These are phyloP conservation scores for Cyanoramphus novaezelandiae DNA, from an alignment of 2,113 vertebrate species.

Conservation along the genomic window DNA sequence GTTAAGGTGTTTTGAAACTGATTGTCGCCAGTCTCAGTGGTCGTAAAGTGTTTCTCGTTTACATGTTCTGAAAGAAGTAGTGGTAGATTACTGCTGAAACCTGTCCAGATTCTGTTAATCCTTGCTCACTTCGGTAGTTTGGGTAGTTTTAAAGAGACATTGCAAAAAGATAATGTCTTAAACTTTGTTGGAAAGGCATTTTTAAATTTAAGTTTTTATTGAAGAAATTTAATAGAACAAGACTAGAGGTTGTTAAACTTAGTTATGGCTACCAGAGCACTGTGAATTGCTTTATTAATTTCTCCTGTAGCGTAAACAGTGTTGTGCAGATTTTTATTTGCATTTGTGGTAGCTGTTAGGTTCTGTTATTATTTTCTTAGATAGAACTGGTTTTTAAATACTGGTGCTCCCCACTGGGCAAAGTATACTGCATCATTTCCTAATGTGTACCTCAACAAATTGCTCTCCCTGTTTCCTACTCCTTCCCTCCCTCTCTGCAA, in stretches of 20 bases:
- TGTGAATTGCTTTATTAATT: background rate
- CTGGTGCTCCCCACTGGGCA: background rate
- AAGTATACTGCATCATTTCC: background rate
- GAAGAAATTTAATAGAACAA: background rate
- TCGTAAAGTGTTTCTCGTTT: background rate
- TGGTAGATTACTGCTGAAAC: background rate
- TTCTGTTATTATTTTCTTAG: slow-evolving; percentile 20
- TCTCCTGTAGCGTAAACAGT: background rate
- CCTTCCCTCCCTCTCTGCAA: background rate
- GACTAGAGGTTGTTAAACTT: background rate
- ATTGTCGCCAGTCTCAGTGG: fast-evolving
- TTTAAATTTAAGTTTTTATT: background rate
- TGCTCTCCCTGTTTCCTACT: background rate
- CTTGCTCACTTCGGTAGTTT: fast-evolving
- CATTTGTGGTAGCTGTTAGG: background rate
- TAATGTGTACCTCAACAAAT: background rate
- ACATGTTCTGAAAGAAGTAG: background rate
- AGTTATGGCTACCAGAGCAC: background rate
- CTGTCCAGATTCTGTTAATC: background rate
- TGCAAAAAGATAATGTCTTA: background rate
- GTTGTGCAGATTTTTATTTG: background rate
- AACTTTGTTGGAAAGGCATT: background rate
- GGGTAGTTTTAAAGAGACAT: background rate
- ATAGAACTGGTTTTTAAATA: background rate
- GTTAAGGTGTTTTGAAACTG: background rate